Conservation (phyloP, 2,888 invertebrate species). For the Flexamia atlantica region DNA sequence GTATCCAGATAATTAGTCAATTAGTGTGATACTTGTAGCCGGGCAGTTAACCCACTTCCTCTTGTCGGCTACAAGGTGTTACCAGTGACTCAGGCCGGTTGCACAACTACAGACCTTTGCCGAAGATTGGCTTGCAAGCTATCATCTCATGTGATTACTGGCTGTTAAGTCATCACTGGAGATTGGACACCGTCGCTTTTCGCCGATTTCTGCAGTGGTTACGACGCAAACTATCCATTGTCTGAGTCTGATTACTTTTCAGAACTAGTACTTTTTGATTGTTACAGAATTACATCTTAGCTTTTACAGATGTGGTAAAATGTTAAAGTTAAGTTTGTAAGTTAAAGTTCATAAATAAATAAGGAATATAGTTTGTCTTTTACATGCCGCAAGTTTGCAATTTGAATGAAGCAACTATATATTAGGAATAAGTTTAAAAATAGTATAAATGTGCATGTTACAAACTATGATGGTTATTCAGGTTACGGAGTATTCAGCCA, state of each 20-base stretch:
- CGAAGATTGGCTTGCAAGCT: conserved; percentile 38
- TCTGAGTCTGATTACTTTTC: conserved; percentile 22
- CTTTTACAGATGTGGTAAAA: too few relatives aligned
- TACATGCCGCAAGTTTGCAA: too few relatives aligned
- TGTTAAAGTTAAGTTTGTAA: too few relatives aligned
- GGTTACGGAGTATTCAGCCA: too few relatives aligned
- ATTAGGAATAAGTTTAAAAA: too few relatives aligned
- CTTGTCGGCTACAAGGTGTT: conserved; percentile 24
- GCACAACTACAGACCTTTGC: conserved; percentile 41
- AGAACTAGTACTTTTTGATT: conserved; percentile 17
- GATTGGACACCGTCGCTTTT: conserved; percentile 36
- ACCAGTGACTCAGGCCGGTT: conserved; percentile 29
- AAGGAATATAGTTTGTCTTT: too few relatives aligned
- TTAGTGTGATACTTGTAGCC: conserved; percentile 12
- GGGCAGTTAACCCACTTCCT: conserved; percentile 24
- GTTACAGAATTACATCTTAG: background rate
- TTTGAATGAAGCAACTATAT: too few relatives aligned
- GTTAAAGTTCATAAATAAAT: too few relatives aligned
- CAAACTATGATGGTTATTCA: too few relatives aligned
- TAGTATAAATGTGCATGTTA: too few relatives aligned
- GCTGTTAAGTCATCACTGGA: conserved; percentile 46
- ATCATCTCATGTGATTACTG: conserved; percentile 44
- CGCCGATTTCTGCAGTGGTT: conserved; percentile 21
- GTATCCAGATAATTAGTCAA: conserved; percentile 26
- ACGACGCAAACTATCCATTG: conserved; percentile 42